Conservation (phyloP, 2,797 vertebrate genomes). For the Epinephelus awoara region DNA sequence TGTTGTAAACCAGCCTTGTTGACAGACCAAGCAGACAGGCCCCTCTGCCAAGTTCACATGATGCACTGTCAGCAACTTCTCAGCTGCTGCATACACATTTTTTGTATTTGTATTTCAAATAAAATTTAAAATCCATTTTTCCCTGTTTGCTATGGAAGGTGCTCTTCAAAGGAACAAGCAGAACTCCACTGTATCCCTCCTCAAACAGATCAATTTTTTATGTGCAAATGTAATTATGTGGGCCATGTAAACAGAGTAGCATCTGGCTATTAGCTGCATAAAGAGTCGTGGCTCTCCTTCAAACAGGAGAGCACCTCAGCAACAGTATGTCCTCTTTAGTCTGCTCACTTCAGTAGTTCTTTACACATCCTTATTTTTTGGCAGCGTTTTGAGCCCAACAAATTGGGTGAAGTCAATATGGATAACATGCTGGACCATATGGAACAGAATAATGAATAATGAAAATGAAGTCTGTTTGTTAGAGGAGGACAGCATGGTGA, state of each 20-base stretch:
- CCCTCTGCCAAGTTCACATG: conserved; percentile 23
- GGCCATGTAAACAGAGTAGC: conserved; percentile 27
- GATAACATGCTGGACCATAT: conserved; percentile 6
- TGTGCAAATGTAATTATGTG: conserved; percentile 29
- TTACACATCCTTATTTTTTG: not conserved
- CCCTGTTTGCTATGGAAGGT: not conserved
- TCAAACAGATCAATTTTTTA: not conserved
- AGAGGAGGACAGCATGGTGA: not conserved
- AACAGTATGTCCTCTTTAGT: conserved; percentile 16
- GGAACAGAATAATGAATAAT: conserved; percentile 34
- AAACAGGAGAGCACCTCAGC: conserved; percentile 11
- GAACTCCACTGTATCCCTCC: not conserved
- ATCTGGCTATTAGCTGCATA: conserved; percentile 32
- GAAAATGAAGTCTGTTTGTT: conserved; percentile 22
- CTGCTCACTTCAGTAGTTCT: not conserved
- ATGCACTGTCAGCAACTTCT: conserved; percentile 48
- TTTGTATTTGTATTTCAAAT: not conserved
- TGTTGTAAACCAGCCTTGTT: conserved; percentile 61
- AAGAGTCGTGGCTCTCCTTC: conserved; percentile 12
- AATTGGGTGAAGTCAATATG: conserved; percentile 33
- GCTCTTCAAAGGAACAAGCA: not conserved
- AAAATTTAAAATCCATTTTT: not conserved
- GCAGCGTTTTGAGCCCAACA: conserved; percentile 11
- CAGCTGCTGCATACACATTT: not conserved
- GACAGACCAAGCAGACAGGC: conserved; percentile 57